Conservation (phyloP, 2,113 vertebrate species). For the Catharus minimus region DNA sequence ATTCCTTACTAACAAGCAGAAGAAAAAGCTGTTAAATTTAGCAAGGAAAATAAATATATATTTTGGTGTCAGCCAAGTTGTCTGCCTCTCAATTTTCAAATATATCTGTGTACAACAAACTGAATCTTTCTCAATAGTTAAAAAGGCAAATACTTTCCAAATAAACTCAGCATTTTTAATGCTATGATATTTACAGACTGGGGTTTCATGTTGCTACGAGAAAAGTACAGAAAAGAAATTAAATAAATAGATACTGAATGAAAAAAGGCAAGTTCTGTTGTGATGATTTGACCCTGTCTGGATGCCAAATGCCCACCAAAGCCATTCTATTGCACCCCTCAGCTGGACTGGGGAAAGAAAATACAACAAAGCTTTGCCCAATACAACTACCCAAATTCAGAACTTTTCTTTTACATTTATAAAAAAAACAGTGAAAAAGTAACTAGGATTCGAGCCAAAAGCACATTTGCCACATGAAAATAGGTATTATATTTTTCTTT, state of each 20-base stretch:
- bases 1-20: not conserved
- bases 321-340: not conserved
- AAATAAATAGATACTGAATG: not conserved
- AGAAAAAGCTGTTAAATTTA: not conserved
- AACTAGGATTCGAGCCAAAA: not conserved
- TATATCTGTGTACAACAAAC: not conserved
- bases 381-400: not conserved
- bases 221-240: not conserved
- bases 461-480: rapidly evolving
- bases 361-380: not conserved
- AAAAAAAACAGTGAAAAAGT: not conserved
- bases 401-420: not conserved
- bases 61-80: not conserved
- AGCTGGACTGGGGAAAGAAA: not conserved
- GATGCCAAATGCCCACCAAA: not conserved
- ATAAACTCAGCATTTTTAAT: not conserved
- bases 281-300: not conserved
- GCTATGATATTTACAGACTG: not conserved
- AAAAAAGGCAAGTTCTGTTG: not conserved
- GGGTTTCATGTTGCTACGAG: not conserved
- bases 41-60: not conserved
- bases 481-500: not conserved
- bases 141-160: not conserved
- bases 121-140: not conserved
- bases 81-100: not conserved